Evolutionary conservation across 2,113 vertebrate species (phyloP), one percentile per base, ranked within the genome.

Genomic region (Sisor rabdophorus): DNA sequence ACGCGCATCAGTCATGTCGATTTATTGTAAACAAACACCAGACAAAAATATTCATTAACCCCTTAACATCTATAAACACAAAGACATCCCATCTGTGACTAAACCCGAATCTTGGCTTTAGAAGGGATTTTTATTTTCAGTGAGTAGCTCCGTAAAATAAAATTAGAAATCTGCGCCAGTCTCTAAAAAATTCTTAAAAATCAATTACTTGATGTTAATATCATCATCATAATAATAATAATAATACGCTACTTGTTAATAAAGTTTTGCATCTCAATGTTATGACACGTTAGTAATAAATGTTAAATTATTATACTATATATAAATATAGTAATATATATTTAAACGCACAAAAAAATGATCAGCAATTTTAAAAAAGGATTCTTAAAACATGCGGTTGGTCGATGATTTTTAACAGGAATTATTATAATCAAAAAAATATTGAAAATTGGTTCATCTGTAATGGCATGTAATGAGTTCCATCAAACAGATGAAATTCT

Each of bases 1-100:
- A 92, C 24, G 11, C 3, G 4, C 53, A 55, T 22, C 61, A n/a
- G 6, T 22, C 30, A 11, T 4, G 0, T 11, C 15, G 2, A 15
- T 19, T 10, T 60, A 16, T 30, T 30, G 6, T 20, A n/a, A 13
- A 40, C 10, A n/a, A 20, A 61, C 0, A 58, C 58, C 26, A 19
- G 8, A 1, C 24, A 7, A 10, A 0, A 36, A 7, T 20, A 36
- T 36, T 12, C 28, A 36, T 19, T 12, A 55, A 64, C 32, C n/a
- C 32, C 60, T 20, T 64, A n/a, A n/a, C n/a, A n/a, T n/a, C n/a
- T n/a, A n/a, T 0, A 61, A 64, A 40, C 20, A 61, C 6, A 15
- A 4, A 20, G 11, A n/a, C 12, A 17, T 12, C 52, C 32, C 2
- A 11, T 11, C 28, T 32, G 17, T 19, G 11, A 30, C 24, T 19